Evolutionary conservation across 2,888 invertebrate genomes (phyloP).

Genomic region (Belgica antarctica): DNA sequence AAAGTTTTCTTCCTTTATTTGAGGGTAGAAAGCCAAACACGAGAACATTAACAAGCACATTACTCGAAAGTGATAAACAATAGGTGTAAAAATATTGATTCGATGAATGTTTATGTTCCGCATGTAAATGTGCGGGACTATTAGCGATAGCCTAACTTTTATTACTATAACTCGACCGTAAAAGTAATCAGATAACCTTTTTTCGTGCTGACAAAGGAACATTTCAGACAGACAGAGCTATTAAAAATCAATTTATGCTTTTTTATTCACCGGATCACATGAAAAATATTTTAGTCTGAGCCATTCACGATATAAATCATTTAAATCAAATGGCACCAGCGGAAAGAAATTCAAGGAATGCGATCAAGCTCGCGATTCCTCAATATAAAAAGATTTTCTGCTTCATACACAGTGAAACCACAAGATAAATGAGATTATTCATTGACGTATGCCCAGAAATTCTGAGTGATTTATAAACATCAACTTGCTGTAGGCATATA

Average conservation of each 20-base stretch:
- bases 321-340: constrained; percentile 29
- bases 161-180: constrained; percentile 8
- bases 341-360: not conserved
- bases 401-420: not conserved
- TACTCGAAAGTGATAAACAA: constrained; percentile 15
- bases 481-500: constrained; percentile 31
- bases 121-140: not conserved
- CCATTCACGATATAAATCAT: constrained; percentile 40
- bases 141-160: not conserved
- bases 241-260: constrained; percentile 39
- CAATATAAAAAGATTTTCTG: constrained; percentile 3
- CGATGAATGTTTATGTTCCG: constrained; percentile 23
- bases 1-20: not conserved
- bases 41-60: constrained; percentile 13
- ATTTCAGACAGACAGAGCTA: no score
- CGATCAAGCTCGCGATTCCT: no score
- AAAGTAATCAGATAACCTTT: constrained; percentile 13
- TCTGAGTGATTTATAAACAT: constrained; percentile 40
- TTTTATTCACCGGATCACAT: constrained; percentile 10
- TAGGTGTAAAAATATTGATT: constrained; percentile 39
- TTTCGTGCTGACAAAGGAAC: not conserved
- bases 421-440: constrained; percentile 12
- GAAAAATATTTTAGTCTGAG: not conserved
- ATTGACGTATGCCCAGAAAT: constrained; percentile 13
- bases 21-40: not conserved